Percentiles rank a stretch among this genome's conserved stretches.
phyloP scores from a whole-genome alignment of 2,888 invertebrate species.

The Blastobasis adustella region DNA sequence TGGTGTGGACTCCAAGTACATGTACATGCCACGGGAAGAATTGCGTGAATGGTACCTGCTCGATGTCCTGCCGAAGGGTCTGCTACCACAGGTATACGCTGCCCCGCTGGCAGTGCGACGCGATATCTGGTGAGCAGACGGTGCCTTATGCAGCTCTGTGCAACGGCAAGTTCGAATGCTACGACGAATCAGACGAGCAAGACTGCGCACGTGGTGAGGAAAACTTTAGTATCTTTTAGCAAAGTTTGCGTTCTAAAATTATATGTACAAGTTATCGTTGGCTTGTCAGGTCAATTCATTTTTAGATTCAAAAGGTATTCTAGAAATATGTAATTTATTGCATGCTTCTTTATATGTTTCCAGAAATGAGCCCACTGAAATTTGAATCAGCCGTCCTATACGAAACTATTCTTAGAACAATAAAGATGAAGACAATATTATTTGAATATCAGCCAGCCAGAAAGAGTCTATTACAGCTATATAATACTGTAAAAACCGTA shows the following conservation, averaged over 20 bases:
- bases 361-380: conserved; percentile 21
- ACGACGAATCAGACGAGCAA: conserved; percentile 50
- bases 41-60: conserved; percentile 32
- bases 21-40: conserved; percentile 35
- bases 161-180: conserved; percentile 60
- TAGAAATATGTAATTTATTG: background rate
- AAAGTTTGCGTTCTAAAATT: too few relatives aligned
- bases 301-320: too few relatives aligned
- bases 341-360: background rate
- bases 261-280: too few relatives aligned
- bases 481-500: conserved; percentile 24
- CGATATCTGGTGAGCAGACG: conserved; percentile 25
- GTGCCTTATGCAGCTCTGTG: conserved; percentile 42
- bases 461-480: conserved; percentile 24
- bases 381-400: conserved; percentile 40
- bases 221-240: background rate
- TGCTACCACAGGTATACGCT: conserved; percentile 44
- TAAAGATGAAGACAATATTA: conserved; percentile 27
- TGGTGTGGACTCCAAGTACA: background rate
- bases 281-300: too few relatives aligned
- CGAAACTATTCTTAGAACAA: conserved; percentile 25
- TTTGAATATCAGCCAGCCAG: conserved; percentile 21
- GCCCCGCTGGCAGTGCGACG: conserved; percentile 37
- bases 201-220: conserved; percentile 37
- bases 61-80: conserved; percentile 31